Percentiles rank a stretch among this genome's conserved stretches.
Conservation (phyloP, 2,113 vertebrate species). For the Haemorhous mexicanus region DNA sequence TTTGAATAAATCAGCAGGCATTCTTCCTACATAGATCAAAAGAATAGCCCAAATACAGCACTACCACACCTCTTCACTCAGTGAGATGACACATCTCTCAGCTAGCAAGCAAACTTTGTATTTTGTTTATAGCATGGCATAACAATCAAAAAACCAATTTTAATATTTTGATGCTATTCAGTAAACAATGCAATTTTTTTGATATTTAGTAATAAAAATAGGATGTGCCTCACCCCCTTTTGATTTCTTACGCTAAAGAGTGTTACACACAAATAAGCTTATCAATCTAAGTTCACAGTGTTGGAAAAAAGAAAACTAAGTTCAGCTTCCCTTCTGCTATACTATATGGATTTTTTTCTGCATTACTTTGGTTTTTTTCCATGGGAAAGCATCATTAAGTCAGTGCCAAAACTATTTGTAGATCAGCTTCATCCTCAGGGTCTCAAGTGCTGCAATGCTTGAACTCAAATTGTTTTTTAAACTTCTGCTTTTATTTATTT, state of each 20-base stretch:
- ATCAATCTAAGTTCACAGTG: neutral
- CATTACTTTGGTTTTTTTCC: neutral
- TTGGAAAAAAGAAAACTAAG: neutral
- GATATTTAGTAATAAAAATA: neutral
- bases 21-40: neutral
- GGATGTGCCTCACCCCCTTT: neutral
- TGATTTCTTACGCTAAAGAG: neutral
- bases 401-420: neutral
- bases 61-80: neutral
- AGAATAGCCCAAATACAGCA: neutral
- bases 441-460: neutral
- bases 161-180: neutral
- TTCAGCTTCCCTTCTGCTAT: neutral
- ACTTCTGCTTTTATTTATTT: neutral
- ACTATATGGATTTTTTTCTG: neutral
- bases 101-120: neutral
- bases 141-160: neutral
- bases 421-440: neutral
- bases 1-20: neutral
- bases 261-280: neutral
- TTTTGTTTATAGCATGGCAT: neutral
- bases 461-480: neutral
- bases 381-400: neutral
- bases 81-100: neutral
- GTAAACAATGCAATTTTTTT: neutral